Evolutionary conservation across 2,113 vertebrate species (phyloP).

Genomic region (Cryptomyrus ogoouensis): DNA sequence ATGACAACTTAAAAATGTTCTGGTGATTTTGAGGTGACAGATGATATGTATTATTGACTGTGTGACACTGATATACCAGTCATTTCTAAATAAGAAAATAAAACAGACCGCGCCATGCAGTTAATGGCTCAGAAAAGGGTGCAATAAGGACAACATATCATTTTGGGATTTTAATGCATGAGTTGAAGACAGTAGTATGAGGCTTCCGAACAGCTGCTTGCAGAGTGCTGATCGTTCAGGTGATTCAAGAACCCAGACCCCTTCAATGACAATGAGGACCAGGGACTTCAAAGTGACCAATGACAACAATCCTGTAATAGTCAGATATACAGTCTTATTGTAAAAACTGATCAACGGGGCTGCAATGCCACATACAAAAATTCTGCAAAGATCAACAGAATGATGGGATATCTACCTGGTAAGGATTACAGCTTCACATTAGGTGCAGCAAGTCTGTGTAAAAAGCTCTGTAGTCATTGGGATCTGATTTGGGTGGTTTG

Average conservation of each 20-base stretch:
- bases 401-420: not conserved
- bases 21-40: not conserved
- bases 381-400: not conserved
- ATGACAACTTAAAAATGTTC: constrained; percentile 1
- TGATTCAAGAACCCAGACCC: not conserved
- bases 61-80: not conserved
- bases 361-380: not conserved
- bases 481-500: not conserved
- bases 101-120: not conserved
- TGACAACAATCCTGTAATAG: not conserved
- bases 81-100: not conserved
- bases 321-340: not conserved
- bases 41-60: not conserved
- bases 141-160: not conserved
- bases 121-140: not conserved
- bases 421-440: not conserved
- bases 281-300: not conserved
- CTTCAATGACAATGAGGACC: not conserved
- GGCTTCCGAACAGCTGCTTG: not conserved
- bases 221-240: not conserved
- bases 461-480: not conserved
- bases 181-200: not conserved
- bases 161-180: not conserved
- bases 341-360: not conserved
- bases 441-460: not conserved